phyloP scores from a whole-genome alignment of 2,888 invertebrate species.

The Phasia obesa region DNA sequence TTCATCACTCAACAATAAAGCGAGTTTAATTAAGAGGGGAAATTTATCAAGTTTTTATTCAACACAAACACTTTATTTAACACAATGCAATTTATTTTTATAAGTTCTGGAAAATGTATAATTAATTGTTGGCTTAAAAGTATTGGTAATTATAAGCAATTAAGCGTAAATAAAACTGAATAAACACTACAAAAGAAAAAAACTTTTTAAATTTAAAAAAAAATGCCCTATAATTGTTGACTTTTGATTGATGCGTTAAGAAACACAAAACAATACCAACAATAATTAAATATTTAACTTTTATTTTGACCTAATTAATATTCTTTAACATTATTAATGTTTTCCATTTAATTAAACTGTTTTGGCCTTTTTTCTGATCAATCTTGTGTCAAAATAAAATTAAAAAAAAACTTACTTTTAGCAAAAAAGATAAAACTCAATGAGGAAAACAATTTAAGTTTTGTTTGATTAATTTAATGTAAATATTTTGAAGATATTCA shows the following conservation, averaged over 20 bases:
- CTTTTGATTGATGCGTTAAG: not conserved
- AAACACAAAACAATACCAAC: not conserved
- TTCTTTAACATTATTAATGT: not conserved
- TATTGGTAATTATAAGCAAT: not conserved
- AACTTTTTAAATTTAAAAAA: too few species aligned
- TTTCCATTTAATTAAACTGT: not conserved
- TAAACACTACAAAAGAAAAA: not conserved
- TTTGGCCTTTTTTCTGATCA: not conserved
- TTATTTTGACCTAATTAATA: not conserved
- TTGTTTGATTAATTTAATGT: not conserved
- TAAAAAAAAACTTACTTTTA: not conserved
- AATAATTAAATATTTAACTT: not conserved
- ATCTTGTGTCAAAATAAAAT: conserved; percentile 1
- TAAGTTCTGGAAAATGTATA: not conserved
- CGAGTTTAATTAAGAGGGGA: not conserved
- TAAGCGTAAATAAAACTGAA: not conserved
- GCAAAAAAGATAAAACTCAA: conserved; percentile 2
- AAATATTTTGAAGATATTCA: not conserved
- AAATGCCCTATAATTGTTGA: not conserved
- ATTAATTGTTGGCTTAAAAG: not conserved
- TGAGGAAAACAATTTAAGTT: not conserved
- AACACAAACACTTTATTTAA: not conserved
- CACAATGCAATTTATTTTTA: not conserved
- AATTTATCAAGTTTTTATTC: not conserved
- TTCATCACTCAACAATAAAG: not conserved